Percentiles rank a stretch among this genome's conserved stretches.
These are phyloP conservation scores for Mimumesa dahlbomi DNA, from an alignment of 2,888 invertebrate species.

Conservation along the genomic window DNA sequence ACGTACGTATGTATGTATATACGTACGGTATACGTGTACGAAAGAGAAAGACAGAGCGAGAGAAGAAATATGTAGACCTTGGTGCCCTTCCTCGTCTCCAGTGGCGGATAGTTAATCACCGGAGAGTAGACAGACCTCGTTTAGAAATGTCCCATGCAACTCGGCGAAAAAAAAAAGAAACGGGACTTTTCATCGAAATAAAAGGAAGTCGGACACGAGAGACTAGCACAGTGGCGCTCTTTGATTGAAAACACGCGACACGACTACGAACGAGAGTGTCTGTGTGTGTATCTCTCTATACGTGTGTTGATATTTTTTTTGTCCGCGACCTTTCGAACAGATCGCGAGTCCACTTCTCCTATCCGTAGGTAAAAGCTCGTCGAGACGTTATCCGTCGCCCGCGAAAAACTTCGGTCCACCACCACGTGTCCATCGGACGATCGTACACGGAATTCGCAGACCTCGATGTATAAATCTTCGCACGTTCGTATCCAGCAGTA, in stretches of 20 bases:
- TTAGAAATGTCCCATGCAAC: constrained; percentile 37
- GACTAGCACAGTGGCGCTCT: neutral
- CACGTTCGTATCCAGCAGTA: constrained; percentile 30
- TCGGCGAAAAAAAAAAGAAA: constrained; percentile 16
- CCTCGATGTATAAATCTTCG: constrained; percentile 47
- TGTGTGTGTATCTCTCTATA: too few species aligned
- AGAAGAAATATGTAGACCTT: too few species aligned
- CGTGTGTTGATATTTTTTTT: constrained; percentile 24
- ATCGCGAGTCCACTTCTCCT: neutral
- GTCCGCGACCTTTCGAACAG: neutral
- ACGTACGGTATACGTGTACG: constrained; percentile 1
- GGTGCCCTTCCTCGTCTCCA: constrained; percentile 14
- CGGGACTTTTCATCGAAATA: constrained; percentile 28
- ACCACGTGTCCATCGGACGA: neutral
- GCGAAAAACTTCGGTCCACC: neutral
- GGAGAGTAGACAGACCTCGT: constrained; percentile 40
- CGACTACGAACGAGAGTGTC: too few species aligned
- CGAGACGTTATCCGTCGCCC: neutral
- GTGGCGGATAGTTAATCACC: constrained; percentile 52
- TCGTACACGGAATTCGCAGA: neutral
- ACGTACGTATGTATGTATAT: too few species aligned
- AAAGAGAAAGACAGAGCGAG: too few species aligned
- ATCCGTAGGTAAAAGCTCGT: constrained; percentile 1
- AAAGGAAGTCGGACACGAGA: constrained; percentile 29
- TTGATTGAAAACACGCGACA: neutral